These are phyloP conservation scores for Andrena flavipes DNA, from an alignment of 2,888 invertebrate genomes.

Conservation along the genomic window DNA sequence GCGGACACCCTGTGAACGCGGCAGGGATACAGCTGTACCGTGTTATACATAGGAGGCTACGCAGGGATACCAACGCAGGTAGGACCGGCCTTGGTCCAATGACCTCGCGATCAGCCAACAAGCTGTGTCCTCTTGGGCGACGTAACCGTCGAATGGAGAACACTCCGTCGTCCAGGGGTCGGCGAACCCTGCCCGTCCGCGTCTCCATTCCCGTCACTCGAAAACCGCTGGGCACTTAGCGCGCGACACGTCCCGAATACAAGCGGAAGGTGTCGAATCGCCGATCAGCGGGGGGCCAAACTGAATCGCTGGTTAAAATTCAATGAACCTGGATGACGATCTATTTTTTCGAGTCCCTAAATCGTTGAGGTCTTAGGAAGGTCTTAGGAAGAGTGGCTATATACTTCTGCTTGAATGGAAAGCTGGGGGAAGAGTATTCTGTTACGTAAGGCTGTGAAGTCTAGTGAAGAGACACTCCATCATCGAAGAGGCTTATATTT, in stretches of 20 bases:
- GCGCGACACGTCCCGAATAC: background rate
- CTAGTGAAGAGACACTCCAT: too few species aligned
- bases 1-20: constrained; percentile 37
- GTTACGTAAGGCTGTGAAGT: too few species aligned
- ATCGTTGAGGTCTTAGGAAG: too few species aligned
- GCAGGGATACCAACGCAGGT: constrained; percentile 68
- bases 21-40: constrained; percentile 43
- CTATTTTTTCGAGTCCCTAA: background rate
- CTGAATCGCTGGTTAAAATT: background rate
- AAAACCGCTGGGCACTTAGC: constrained; percentile 40
- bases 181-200: constrained; percentile 36
- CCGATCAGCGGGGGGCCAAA: background rate
- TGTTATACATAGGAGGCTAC: constrained; percentile 39
- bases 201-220: constrained; percentile 44
- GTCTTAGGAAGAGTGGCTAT: too few species aligned
- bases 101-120: constrained; percentile 73
- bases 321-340: background rate
- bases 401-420: too few species aligned
- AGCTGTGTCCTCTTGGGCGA: constrained; percentile 19
- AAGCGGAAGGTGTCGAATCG: background rate
- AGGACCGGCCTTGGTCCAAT: constrained; percentile 81
- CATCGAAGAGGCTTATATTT: too few species aligned
- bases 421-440: too few species aligned
- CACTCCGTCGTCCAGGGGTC: constrained; percentile 29
- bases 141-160: constrained; percentile 47